Evolutionary conservation across 2,113 vertebrate species (phyloP), one percentile per base, ranked within the genome.

Genomic region (Macrotis lagotis): DNA sequence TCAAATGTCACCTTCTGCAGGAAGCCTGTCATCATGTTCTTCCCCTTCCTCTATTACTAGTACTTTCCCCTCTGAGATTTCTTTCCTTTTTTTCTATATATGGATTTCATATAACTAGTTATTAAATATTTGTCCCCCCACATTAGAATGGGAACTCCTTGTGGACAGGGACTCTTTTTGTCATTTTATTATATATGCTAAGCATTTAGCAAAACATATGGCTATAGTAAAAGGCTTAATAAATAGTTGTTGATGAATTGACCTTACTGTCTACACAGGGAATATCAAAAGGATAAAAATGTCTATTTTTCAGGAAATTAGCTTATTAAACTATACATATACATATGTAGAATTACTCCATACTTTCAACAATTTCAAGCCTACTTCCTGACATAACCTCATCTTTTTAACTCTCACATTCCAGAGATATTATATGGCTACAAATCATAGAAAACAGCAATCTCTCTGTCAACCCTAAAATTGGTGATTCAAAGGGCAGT

Each of bases 1-100:
- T 83, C 66, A 83, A 83, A 83, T 83, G 66, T 83, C n/a, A 83
- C 66, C 66, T 83, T 83, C 66, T 83, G 66, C n/a, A 83, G 66
- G 66, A 83, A 83, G 19, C 19, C n/a, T 83, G 66, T 83, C n/a
- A 44, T 83, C n/a, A 44, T 83, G 66, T 83, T 83, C 66, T 44
- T n/a, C 37, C 6, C 19, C 66, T 83, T 44, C n/a, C 19, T 83
- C 66, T 1, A 24, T 83, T 83, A 19, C 66, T 83, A 44, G 66
- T 83, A 44, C 66, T 83, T 83, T 83, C 19, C 16, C 26, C 12
- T 16, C n/a, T 44, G 66, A 83, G 66, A 83, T 83, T 83, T 24
- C n/a, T 44, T 83, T 83, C 66, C 66, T 44, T 83, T 83, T 24
- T 44, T 7, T 44, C n/a, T 83, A 19, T 83, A 83, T 24, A 83